Evolutionary conservation across 2,113 vertebrate genomes (phyloP).

Genomic region (Paraplagusia blochii): DNA sequence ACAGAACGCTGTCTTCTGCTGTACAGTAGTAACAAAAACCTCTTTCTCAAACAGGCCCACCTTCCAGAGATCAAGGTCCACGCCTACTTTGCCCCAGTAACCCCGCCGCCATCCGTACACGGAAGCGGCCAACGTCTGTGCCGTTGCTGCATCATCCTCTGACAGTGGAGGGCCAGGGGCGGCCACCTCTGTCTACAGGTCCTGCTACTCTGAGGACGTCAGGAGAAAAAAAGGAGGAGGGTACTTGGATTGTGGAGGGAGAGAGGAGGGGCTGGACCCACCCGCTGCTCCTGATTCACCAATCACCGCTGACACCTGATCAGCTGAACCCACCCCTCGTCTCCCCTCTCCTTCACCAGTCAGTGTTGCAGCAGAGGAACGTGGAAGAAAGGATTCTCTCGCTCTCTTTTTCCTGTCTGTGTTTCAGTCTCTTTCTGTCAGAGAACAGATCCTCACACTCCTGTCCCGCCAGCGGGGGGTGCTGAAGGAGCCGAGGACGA

Average conservation of each 20-base stretch:
- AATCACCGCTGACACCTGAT: conserved; percentile 51
- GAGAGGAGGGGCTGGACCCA: conserved; percentile 69
- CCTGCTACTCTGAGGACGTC: conserved; percentile 67
- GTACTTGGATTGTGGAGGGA: conserved; percentile 25
- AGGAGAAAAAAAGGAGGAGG: conserved; percentile 1
- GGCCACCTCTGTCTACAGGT: conserved; percentile 75
- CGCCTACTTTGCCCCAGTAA: conserved; percentile 91
- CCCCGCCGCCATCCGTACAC: conserved; percentile 86
- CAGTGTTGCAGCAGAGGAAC: conserved; percentile 40
- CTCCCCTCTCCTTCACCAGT: conserved; percentile 45
- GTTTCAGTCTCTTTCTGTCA: conserved; percentile 28
- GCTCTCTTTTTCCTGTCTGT: conserved; percentile 27
- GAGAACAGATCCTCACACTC: conserved; percentile 32
- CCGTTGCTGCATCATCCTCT: conserved; percentile 90
- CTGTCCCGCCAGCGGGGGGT: not conserved
- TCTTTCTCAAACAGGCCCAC: conserved; percentile 77
- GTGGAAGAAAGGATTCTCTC: conserved; percentile 38
- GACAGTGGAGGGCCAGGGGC: conserved; percentile 74
- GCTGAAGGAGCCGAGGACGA: conserved; percentile 18
- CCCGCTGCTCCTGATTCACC: conserved; percentile 68
- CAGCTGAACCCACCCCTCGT: conserved; percentile 56
- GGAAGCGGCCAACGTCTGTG: conserved; percentile 87
- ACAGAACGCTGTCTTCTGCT: not conserved
- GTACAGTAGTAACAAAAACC: conserved; percentile 1
- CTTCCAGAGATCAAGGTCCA: conserved; percentile 92